These are phyloP conservation scores for Psilanteris sp. DNA, from an alignment of 1,140 invertebrate genomes.

Conservation along the genomic window DNA sequence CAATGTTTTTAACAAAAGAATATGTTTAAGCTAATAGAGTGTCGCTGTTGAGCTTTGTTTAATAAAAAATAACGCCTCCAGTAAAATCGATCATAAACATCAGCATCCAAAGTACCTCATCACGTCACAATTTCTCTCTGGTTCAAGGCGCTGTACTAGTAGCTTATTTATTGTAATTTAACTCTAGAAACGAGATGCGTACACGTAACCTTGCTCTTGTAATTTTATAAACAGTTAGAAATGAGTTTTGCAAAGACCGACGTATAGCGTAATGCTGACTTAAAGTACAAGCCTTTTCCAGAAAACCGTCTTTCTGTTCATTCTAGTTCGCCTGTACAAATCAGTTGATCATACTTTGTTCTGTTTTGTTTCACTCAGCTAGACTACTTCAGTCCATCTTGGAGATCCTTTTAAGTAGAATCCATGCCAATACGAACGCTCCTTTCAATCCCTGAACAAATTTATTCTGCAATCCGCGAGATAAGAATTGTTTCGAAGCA, in stretches of 20 bases:
- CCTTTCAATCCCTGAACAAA: too few relatives aligned
- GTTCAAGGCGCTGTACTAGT: conserved; percentile 11
- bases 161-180: too few relatives aligned
- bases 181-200: too few relatives aligned
- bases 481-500: too few relatives aligned
- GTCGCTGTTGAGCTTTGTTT: conserved; percentile 32
- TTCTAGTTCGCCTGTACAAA: conserved; percentile 11
- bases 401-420: conserved; percentile 6
- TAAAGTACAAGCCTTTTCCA: conserved; percentile 13
- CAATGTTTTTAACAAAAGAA: too few relatives aligned
- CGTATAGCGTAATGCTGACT: too few relatives aligned
- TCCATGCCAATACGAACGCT: too few relatives aligned
- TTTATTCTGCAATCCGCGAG: too few relatives aligned
- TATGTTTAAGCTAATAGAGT: conserved; percentile 24
- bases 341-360: conserved; percentile 15
- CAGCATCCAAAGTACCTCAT: too few relatives aligned
- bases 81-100: conserved; percentile 42
- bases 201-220: neutral
- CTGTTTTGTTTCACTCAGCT: conserved; percentile 1
- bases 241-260: too few relatives aligned
- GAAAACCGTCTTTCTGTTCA: neutral
- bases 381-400: conserved; percentile 2
- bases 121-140: conserved; percentile 17
- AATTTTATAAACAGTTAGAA: neutral
- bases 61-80: conserved; percentile 32